Conservation (phyloP, 1,140 invertebrate genomes). For the Pissodes strobi region DNA sequence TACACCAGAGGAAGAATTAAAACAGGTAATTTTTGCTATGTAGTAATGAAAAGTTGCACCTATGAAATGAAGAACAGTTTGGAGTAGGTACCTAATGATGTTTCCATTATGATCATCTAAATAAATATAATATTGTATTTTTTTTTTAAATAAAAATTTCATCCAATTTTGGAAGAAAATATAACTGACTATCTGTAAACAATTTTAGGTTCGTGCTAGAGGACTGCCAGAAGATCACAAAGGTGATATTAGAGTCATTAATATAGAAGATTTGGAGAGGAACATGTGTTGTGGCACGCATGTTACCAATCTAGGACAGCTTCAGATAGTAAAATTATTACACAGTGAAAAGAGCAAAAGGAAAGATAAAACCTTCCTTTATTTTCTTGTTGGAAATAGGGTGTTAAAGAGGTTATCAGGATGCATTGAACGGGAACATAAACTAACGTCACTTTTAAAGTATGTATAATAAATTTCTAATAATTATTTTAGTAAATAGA, state of each 20-base stretch:
- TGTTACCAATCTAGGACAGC: slow-evolving; percentile 74
- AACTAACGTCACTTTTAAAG: slow-evolving; percentile 70
- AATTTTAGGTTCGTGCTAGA: slow-evolving; percentile 59
- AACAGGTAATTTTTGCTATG: slow-evolving; percentile 45
- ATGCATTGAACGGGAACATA: slow-evolving; percentile 68
- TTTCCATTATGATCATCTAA: too few relatives aligned
- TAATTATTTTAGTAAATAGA: slow-evolving; percentile 8
- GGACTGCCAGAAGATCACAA: slow-evolving; percentile 77
- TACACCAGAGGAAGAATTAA: slow-evolving; percentile 43
- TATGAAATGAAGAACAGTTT: too few relatives aligned
- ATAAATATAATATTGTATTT: too few relatives aligned
- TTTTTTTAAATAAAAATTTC: too few relatives aligned
- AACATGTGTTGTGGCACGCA: slow-evolving; percentile 90
- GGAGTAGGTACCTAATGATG: too few relatives aligned
- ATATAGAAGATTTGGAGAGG: slow-evolving; percentile 70
- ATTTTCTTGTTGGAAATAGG: slow-evolving; percentile 74
- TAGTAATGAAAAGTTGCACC: too few relatives aligned
- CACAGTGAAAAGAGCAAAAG: slow-evolving; percentile 74
- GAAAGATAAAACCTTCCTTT: slow-evolving; percentile 66
- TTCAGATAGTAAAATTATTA: slow-evolving; percentile 79
- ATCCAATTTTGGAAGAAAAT: too few relatives aligned
- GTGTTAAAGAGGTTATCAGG: slow-evolving; percentile 64
- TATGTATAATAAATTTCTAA: slow-evolving; percentile 53
- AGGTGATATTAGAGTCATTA: slow-evolving; percentile 74
- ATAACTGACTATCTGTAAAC: too few relatives aligned